Evolutionary conservation across 1,140 invertebrate species (phyloP).

Genomic region (Melipona quadrifasciata): DNA sequence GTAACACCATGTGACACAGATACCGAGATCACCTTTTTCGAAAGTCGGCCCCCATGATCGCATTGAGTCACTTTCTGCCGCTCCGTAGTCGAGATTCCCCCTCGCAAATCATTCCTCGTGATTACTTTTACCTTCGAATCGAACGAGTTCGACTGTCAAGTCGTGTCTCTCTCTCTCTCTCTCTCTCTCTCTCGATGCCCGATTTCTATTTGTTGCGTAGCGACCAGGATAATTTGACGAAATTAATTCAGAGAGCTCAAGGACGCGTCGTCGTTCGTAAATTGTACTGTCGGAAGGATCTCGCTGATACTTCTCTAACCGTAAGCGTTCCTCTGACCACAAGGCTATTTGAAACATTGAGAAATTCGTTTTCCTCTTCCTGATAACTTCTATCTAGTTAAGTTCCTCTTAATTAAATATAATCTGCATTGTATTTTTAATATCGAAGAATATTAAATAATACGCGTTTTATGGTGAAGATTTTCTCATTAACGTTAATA

Average conservation of each 20-base stretch:
- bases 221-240: neutral
- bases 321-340: too few relatives aligned
- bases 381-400: too few relatives aligned
- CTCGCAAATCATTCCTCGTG: neutral
- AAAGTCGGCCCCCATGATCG: slow-evolving; percentile 59
- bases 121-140: slow-evolving; percentile 9
- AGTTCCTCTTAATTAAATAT: too few relatives aligned
- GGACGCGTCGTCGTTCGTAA: neutral
- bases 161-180: neutral
- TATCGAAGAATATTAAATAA: too few relatives aligned
- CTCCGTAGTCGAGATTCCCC: neutral
- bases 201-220: neutral
- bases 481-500: too few relatives aligned
- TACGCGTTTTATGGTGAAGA: too few relatives aligned
- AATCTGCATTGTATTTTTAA: too few relatives aligned
- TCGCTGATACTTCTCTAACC: too few relatives aligned
- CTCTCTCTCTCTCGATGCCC: neutral
- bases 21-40: slow-evolving; percentile 64
- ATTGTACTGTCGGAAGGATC: too few relatives aligned
- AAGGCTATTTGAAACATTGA: too few relatives aligned
- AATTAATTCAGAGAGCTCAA: neutral
- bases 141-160: neutral
- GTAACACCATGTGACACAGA: slow-evolving; percentile 65
- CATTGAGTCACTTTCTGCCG: slow-evolving; percentile 36
- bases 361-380: too few relatives aligned